phyloP scores from a whole-genome alignment of 2,888 invertebrate genomes.

The Autographa gamma region DNA sequence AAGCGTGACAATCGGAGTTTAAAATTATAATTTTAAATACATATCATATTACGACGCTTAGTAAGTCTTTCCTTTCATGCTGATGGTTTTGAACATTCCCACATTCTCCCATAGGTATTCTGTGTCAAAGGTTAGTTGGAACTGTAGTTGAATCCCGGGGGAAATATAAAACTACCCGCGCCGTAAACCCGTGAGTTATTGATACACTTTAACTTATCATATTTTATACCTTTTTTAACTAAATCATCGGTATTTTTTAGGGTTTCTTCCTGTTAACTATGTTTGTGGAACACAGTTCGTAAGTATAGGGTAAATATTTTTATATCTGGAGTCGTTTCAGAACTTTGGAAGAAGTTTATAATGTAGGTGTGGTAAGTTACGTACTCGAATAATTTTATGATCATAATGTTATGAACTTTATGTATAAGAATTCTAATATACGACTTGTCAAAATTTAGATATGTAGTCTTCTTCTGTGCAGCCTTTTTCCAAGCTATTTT shows the following conservation, averaged over 20 bases:
- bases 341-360: too few relatives aligned
- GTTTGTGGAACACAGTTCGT: not conserved
- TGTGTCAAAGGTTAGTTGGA: not conserved
- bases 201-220: constrained; percentile 3
- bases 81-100: not conserved
- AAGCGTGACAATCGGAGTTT: too few relatives aligned
- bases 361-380: too few relatives aligned
- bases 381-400: too few relatives aligned
- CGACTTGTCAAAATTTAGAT: too few relatives aligned
- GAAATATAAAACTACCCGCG: constrained; percentile 17
- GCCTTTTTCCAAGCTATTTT: too few relatives aligned
- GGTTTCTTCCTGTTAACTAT: not conserved
- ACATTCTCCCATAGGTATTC: not conserved
- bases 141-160: constrained; percentile 6
- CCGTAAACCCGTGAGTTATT: not conserved
- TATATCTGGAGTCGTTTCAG: too few relatives aligned
- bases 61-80: not conserved
- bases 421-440: too few relatives aligned
- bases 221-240: not conserved
- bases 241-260: not conserved
- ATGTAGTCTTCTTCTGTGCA: too few relatives aligned
- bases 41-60: not conserved
- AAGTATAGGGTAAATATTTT: too few relatives aligned
- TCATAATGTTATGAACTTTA: too few relatives aligned
- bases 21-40: too few relatives aligned